Evolutionary conservation across 2,113 vertebrate species (phyloP), one percentile per base, ranked within the genome.

Genomic region (Serinus canaria): DNA sequence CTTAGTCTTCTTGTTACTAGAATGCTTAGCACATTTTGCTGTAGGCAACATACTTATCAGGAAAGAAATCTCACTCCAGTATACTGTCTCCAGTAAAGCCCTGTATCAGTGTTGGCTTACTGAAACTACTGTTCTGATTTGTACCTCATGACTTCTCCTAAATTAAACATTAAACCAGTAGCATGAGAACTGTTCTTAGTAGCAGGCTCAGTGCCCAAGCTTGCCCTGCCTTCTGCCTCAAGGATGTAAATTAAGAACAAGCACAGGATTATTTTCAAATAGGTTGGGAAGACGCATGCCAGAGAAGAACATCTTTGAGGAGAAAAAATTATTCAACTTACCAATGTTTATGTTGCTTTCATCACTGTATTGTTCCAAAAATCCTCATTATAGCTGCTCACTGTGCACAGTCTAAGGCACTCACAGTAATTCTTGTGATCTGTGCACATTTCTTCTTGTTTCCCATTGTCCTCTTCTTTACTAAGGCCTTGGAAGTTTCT

Each of bases 261-360:
- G 47, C 9, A 90, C 4, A 41, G 3, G 30, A 70, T 23, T 86
- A 27, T 81, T 95, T 89, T 83, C 56, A 89, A 67, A 50, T 24
- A 77, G 18, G 14, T 7, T 63, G 43, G 39, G 35, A 63, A 86
- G 46, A 90, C 17, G 55, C 47, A 81, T 59, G 67, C 47, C 15
- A 86, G 43, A 95, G 35, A 70, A 86, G 17, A 92, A 86, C 13
- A 53, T n/a, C 18, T 68, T 37, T 66, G 21, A 76, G 44, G 7
- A 89, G 52, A 94, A 80, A 76, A 79, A 30, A 49, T 55, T 70
- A 60, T 39, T 86, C 35, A 67, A 93, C 96, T 97, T 93, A 97
- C 96, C 92, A 75, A 16, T 35, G 43, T n/a, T 88, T 80, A 19
- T 90, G 64, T 15, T 84, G 50, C 44, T 77, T 86, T 90, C 31